Conservation (phyloP, 2,113 vertebrate genomes). For the Cyanocitta stelleri region DNA sequence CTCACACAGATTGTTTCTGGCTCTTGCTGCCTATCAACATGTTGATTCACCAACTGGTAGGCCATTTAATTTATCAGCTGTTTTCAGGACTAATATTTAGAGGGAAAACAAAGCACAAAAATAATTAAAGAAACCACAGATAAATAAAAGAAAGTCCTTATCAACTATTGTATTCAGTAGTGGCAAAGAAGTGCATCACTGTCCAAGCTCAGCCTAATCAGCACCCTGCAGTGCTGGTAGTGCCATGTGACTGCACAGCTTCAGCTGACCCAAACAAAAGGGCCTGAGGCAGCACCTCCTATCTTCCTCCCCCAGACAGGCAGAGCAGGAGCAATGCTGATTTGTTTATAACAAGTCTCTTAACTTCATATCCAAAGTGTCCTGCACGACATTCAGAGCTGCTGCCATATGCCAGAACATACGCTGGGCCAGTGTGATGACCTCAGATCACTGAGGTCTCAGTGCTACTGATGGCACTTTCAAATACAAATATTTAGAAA, state of each 20-base stretch:
- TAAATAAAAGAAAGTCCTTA: neutral
- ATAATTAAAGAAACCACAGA: neutral
- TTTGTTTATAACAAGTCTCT: neutral
- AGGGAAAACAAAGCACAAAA: neutral
- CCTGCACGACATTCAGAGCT: fast-evolving
- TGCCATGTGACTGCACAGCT: neutral
- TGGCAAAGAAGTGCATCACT: neutral
- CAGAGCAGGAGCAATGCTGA: neutral
- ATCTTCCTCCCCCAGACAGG: neutral
- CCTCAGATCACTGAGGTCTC: neutral
- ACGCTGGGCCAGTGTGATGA: fast-evolving
- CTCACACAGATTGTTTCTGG: neutral
- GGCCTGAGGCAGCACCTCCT: neutral
- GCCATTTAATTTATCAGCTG: neutral
- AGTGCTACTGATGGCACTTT: neutral
- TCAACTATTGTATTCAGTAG: neutral
- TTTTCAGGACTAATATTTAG: neutral
- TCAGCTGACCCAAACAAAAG: neutral
- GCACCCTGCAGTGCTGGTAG: neutral
- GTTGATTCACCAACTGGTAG: neutral
- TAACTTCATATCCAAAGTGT: neutral
- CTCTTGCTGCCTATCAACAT: neutral
- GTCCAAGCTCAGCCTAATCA: neutral
- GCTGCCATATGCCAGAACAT: neutral
- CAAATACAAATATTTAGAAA: neutral